These are phyloP conservation scores for Eumerus sabulonum DNA, from an alignment of 2,888 invertebrate genomes.

Conservation along the genomic window DNA sequence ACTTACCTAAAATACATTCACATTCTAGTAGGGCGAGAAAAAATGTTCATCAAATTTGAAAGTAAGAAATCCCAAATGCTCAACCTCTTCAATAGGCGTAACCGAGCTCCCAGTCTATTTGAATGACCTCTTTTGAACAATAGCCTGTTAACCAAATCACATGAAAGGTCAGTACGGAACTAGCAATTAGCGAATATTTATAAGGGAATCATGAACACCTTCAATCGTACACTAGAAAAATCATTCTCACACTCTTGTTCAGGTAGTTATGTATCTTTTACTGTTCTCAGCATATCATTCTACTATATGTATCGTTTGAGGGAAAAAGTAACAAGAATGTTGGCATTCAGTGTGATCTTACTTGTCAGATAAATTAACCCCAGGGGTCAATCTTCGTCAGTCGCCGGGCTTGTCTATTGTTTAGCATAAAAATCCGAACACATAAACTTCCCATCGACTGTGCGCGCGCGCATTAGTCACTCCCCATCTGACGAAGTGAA, in stretches of 20 bases:
- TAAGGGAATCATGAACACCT: slow-evolving; percentile 37
- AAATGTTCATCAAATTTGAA: too few species aligned
- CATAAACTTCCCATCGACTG: slow-evolving; percentile 54
- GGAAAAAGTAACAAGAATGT: neutral
- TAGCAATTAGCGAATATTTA: slow-evolving; percentile 51
- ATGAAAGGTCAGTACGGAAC: slow-evolving; percentile 32
- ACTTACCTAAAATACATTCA: too few species aligned
- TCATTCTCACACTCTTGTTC: slow-evolving; percentile 58
- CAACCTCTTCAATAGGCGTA: too few species aligned
- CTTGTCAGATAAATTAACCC: slow-evolving; percentile 65
- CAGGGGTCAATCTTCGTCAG: slow-evolving; percentile 63
- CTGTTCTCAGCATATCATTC: neutral
- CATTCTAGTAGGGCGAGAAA: too few species aligned
- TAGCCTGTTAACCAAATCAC: slow-evolving; percentile 17
- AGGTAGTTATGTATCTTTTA: slow-evolving; percentile 15
- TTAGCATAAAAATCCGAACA: slow-evolving; percentile 47
- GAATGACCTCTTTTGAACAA: neutral
- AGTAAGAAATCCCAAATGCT: too few species aligned
- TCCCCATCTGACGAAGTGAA: slow-evolving; percentile 25
- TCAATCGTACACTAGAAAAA: slow-evolving; percentile 33
- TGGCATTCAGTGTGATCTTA: slow-evolving; percentile 59
- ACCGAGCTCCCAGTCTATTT: too few species aligned
- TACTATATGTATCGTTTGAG: slow-evolving; percentile 33
- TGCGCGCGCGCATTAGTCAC: slow-evolving; percentile 42
- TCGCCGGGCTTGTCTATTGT: slow-evolving; percentile 44